Conservation (phyloP, 2,888 invertebrate genomes). For the Hipparchia sbordonii region DNA sequence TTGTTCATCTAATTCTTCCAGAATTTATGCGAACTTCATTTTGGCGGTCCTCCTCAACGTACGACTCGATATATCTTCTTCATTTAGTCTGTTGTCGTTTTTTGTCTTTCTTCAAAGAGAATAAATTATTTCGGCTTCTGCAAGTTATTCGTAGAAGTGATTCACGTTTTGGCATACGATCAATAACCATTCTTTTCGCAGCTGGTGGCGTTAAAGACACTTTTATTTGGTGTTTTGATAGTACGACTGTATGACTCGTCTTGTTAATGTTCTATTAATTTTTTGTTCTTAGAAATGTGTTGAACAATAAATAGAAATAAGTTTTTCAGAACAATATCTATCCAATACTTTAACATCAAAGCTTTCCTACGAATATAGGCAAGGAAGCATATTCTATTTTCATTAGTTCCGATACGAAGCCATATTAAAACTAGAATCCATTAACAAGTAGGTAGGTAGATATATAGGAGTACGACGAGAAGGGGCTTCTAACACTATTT, state of each 20-base stretch:
- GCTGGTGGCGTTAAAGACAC: slow-evolving; percentile 17
- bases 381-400: too few species aligned
- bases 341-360: too few species aligned
- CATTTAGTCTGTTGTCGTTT: neutral
- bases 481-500: too few species aligned
- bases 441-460: too few species aligned
- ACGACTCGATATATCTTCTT: neutral
- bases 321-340: too few species aligned
- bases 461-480: too few species aligned
- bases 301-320: too few species aligned
- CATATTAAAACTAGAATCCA: too few species aligned
- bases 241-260: neutral
- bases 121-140: slow-evolving; percentile 22
- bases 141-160: slow-evolving; percentile 42
- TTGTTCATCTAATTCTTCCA: neutral
- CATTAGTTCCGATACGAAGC: too few species aligned
- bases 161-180: slow-evolving; percentile 46
- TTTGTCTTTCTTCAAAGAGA: slow-evolving; percentile 1
- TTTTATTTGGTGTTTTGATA: slow-evolving; percentile 7
- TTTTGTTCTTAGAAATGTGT: neutral
- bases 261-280: neutral
- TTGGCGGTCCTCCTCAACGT: neutral
- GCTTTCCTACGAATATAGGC: too few species aligned
- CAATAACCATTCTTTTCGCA: slow-evolving; percentile 40
- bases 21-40: neutral